Evolutionary conservation across 2,113 vertebrate genomes (phyloP).

Genomic region (Gnathonemus longibarbis): DNA sequence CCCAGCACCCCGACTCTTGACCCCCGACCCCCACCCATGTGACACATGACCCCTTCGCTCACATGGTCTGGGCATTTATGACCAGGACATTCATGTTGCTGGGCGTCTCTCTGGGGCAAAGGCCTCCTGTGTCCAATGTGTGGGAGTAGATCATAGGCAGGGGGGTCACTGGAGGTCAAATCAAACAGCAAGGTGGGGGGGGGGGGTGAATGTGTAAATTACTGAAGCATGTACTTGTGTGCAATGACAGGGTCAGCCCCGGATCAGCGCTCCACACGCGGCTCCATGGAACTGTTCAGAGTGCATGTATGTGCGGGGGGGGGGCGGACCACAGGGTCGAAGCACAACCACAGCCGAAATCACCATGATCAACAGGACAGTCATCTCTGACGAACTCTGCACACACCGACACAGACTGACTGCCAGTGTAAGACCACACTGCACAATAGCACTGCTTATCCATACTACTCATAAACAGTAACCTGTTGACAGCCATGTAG

Average conservation of each 20-base stretch:
- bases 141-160: not conserved
- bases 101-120: not conserved
- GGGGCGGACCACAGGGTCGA: not conserved
- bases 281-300: not conserved
- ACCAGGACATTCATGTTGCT: not conserved
- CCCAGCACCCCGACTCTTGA: not conserved
- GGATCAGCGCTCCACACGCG: not conserved
- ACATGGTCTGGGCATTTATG: not conserved
- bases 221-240: not conserved
- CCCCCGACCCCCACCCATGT: not conserved
- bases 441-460: not conserved
- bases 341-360: not conserved
- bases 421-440: not conserved
- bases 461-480: not conserved
- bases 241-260: not conserved
- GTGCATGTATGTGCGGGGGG: not conserved
- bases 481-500: not conserved
- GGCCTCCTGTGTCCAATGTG: not conserved
- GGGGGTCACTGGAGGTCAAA: conserved; percentile 3
- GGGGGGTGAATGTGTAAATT: not conserved
- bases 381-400: not conserved
- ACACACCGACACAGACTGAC: not conserved
- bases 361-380: not conserved
- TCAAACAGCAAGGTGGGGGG: not conserved
- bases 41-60: not conserved